phyloP scores from a whole-genome alignment of 2,888 invertebrate species.

The Steromphala cineraria region DNA sequence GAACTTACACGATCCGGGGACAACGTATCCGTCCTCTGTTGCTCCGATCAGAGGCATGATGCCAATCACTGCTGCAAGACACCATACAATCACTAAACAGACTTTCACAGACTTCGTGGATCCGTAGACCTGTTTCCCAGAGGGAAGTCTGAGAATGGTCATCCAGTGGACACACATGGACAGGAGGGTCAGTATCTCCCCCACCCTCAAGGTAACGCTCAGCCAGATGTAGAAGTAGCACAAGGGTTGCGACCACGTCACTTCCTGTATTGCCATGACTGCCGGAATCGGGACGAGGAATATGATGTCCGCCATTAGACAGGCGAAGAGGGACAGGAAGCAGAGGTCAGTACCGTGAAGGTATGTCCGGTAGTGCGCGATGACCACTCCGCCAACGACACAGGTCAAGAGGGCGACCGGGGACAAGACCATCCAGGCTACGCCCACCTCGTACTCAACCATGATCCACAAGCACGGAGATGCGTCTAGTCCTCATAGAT shows the following conservation, averaged over 20 bases:
- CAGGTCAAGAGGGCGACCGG: slow-evolving; percentile 56
- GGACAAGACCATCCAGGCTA: slow-evolving; percentile 58
- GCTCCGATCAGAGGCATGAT: slow-evolving; percentile 52
- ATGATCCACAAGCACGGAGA: slow-evolving; percentile 29
- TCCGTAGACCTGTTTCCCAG: slow-evolving; percentile 45
- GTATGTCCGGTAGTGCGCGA: slow-evolving; percentile 56
- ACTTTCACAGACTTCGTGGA: slow-evolving; percentile 49
- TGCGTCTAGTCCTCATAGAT: not conserved
- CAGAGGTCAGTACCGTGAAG: slow-evolving; percentile 64
- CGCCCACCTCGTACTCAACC: slow-evolving; percentile 43
- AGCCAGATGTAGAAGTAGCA: slow-evolving; percentile 55
- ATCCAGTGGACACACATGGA: slow-evolving; percentile 54
- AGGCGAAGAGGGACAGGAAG: slow-evolving; percentile 51
- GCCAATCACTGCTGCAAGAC: slow-evolving; percentile 45
- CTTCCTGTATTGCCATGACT: slow-evolving; percentile 38
- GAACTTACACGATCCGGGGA: slow-evolving; percentile 47
- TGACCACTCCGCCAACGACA: slow-evolving; percentile 49
- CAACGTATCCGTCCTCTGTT: slow-evolving; percentile 34
- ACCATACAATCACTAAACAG: slow-evolving; percentile 47
- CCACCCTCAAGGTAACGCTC: slow-evolving; percentile 45
- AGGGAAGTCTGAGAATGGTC: slow-evolving; percentile 46
- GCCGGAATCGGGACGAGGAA: slow-evolving; percentile 56
- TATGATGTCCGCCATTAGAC: slow-evolving; percentile 52
- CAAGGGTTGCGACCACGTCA: slow-evolving; percentile 42
- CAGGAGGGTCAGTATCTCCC: slow-evolving; percentile 46